Conservation (phyloP, 2,113 vertebrate species). For the Carlito syrichta region DNA sequence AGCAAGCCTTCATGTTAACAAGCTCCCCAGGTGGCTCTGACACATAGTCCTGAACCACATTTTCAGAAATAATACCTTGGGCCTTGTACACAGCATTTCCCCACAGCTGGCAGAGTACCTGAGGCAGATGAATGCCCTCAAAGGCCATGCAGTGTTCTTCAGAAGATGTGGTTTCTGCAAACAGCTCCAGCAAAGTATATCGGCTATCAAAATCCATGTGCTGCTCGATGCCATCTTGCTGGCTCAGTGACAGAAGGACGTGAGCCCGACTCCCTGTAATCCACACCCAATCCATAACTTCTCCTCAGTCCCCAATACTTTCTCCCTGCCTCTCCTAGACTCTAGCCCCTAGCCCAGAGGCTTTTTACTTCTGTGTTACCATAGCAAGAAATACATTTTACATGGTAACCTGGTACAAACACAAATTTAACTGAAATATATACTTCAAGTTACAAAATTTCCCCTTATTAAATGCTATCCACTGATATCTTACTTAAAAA, state of each 20-base stretch:
- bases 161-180: conserved; percentile 91
- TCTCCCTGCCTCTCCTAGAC: background rate
- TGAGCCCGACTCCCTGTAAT: conserved; percentile 89
- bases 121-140: conserved; percentile 94
- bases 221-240: conserved; percentile 95
- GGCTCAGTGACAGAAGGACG: conserved; percentile 94
- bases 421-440: background rate
- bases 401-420: background rate
- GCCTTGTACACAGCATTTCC: background rate
- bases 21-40: background rate
- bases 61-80: background rate
- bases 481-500: background rate
- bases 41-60: background rate
- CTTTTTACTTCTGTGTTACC: conserved; percentile 4
- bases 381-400: background rate
- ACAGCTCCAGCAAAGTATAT: conserved; percentile 95
- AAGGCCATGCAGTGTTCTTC: conserved; percentile 94
- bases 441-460: background rate
- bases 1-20: background rate
- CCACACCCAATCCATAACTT: conserved; percentile 24
- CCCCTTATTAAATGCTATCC: background rate
- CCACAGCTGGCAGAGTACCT: conserved; percentile 79
- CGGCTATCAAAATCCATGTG: conserved; percentile 97
- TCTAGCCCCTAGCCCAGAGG: background rate
- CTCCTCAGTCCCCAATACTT: background rate